Percentiles rank a stretch among this genome's conserved stretches.
Evolutionary conservation across 2,888 invertebrate genomes (phyloP).

Genomic region (Hypercompe scribonia): DNA sequence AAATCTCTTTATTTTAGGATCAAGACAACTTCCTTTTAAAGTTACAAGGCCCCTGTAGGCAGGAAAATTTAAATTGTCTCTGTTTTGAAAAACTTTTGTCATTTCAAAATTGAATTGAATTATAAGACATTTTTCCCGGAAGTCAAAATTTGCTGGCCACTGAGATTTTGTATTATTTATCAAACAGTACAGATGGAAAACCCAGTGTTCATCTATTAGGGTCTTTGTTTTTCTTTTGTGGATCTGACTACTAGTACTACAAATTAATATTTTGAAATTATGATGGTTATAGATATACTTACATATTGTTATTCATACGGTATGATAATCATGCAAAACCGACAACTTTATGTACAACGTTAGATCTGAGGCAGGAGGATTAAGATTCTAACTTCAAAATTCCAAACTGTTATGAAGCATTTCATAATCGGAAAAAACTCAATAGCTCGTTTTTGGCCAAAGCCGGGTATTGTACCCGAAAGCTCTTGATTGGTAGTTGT

Average conservation of each 20-base stretch:
- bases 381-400: too few relatives aligned
- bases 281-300: neutral
- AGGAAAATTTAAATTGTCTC: slow-evolving; percentile 23
- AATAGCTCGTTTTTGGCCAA: too few relatives aligned
- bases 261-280: neutral
- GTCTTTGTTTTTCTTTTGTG: neutral
- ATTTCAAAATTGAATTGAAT: slow-evolving; percentile 16
- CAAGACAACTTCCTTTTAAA: neutral
- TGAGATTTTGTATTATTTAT: neutral
- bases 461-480: too few relatives aligned
- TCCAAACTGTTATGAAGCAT: too few relatives aligned
- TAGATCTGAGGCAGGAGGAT: too few relatives aligned
- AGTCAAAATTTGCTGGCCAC: neutral
- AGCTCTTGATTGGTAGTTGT: too few relatives aligned
- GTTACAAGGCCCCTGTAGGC: neutral
- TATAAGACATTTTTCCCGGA: neutral
- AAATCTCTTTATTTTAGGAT: neutral
- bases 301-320: too few relatives aligned
- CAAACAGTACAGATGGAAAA: neutral
- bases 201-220: too few relatives aligned
- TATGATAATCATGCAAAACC: too few relatives aligned
- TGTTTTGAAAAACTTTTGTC: slow-evolving; percentile 10
- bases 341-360: too few relatives aligned
- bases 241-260: too few relatives aligned
- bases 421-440: too few relatives aligned